Percentiles rank a stretch among this genome's conserved stretches.
phyloP scores from a whole-genome alignment of 2,888 invertebrate genomes.

The Temnothorax ravouxi region DNA sequence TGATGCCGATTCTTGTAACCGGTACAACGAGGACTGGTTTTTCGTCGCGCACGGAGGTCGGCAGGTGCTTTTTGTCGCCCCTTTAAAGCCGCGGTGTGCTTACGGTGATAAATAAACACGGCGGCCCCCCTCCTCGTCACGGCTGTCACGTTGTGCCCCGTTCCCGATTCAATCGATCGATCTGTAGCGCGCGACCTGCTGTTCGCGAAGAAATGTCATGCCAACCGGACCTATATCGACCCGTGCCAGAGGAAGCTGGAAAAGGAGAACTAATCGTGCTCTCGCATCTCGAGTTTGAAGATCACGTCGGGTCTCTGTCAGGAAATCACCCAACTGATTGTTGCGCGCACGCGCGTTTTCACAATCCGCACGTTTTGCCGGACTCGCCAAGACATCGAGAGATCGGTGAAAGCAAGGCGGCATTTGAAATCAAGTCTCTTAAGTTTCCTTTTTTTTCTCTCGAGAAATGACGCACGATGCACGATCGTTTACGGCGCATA shows the following conservation, averaged over 20 bases:
- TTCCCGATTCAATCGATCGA: constrained; percentile 63
- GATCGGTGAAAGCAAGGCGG: neutral
- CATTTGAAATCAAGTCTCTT: neutral
- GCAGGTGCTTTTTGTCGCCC: constrained; percentile 70
- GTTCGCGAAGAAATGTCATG: constrained; percentile 57
- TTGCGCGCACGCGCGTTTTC: constrained; percentile 10
- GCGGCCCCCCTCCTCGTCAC: constrained; percentile 4
- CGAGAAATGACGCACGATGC: neutral
- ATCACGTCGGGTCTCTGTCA: neutral
- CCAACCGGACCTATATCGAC: constrained; percentile 38
- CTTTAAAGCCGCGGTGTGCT: constrained; percentile 60
- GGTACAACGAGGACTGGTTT: constrained; percentile 75
- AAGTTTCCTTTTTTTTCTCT: neutral
- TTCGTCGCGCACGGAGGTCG: constrained; percentile 70
- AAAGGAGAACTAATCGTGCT: constrained; percentile 7
- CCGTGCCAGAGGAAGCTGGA: constrained; percentile 26
- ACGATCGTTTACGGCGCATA: neutral
- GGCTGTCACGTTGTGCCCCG: constrained; percentile 44
- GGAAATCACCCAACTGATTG: constrained; percentile 26
- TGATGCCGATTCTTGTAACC: constrained; percentile 67
- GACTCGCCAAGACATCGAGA: neutral
- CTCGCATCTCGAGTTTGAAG: constrained; percentile 5
- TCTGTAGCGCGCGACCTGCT: constrained; percentile 58
- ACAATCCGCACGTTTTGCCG: neutral
- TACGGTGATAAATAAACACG: constrained; percentile 73